Percentiles rank a stretch among this genome's conserved stretches.
Evolutionary conservation across 35 echinoderm and acorn worm species (phyloP).

Genomic region (Lytechinus pictus): DNA sequence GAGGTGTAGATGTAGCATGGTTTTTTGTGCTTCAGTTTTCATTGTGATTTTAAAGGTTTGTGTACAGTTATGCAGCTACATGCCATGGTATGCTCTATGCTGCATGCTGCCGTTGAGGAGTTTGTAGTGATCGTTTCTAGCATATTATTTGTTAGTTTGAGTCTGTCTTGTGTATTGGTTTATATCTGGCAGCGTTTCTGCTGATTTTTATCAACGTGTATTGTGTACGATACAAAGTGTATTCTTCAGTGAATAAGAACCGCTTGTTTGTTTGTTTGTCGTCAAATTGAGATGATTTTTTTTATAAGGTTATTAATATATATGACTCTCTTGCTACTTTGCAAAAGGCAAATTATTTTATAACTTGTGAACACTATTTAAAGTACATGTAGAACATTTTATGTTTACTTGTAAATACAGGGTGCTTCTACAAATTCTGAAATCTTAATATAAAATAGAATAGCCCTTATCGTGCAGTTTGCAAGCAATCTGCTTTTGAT

Average conservation of each 20-base stretch:
- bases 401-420: background rate
- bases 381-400: background rate
- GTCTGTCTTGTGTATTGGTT: background rate
- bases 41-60: background rate
- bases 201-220: background rate
- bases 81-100: background rate
- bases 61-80: background rate
- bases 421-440: background rate
- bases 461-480: background rate
- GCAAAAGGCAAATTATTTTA: background rate
- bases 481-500: background rate
- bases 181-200: background rate
- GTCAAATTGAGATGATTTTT: background rate
- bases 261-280: background rate
- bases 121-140: background rate
- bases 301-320: background rate
- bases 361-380: background rate
- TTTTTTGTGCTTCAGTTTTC: background rate
- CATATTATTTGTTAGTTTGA: background rate
- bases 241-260: background rate
- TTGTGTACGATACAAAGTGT: background rate
- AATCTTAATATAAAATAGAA: background rate
- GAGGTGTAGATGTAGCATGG: background rate
- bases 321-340: background rate
- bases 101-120: conserved; percentile 7